Conservation (phyloP, 2,113 vertebrate genomes). For the Lontra canadensis region DNA sequence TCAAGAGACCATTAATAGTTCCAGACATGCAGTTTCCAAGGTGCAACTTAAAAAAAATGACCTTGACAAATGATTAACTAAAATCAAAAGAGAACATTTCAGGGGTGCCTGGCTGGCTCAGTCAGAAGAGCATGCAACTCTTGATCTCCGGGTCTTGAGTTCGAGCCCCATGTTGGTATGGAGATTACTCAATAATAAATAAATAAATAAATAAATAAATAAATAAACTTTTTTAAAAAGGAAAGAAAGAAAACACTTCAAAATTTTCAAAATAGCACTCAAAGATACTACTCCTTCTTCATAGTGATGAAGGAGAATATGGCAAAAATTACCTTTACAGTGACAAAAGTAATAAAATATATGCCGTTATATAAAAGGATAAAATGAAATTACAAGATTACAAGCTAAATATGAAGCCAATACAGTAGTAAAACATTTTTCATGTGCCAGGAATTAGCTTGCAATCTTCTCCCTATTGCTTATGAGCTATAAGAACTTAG, state of each 20-base stretch:
- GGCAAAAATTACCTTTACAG: neutral
- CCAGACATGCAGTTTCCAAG: constrained; percentile 7
- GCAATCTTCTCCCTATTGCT: neutral
- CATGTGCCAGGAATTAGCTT: neutral
- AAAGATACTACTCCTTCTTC: neutral
- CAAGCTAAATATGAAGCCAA: neutral
- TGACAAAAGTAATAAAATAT: neutral
- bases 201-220: neutral
- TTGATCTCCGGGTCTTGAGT: neutral
- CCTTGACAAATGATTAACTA: neutral
- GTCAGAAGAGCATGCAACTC: neutral
- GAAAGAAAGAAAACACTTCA: neutral
- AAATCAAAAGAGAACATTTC: constrained; percentile 35
- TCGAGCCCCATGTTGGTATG: neutral
- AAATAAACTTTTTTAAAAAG: neutral
- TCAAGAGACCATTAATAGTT: constrained; percentile 40
- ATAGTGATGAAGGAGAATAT: neutral
- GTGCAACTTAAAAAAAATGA: neutral
- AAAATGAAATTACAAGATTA: neutral
- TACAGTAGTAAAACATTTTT: neutral
- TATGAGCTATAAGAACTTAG: neutral
- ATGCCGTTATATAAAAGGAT: neutral
- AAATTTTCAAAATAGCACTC: neutral
- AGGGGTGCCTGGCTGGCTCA: neutral
- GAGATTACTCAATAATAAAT: neutral